Percentiles rank a stretch among this genome's conserved stretches.
These are phyloP conservation scores for Temnothorax curvispinosus DNA, from an alignment of 1,140 invertebrate genomes.

Conservation along the genomic window DNA sequence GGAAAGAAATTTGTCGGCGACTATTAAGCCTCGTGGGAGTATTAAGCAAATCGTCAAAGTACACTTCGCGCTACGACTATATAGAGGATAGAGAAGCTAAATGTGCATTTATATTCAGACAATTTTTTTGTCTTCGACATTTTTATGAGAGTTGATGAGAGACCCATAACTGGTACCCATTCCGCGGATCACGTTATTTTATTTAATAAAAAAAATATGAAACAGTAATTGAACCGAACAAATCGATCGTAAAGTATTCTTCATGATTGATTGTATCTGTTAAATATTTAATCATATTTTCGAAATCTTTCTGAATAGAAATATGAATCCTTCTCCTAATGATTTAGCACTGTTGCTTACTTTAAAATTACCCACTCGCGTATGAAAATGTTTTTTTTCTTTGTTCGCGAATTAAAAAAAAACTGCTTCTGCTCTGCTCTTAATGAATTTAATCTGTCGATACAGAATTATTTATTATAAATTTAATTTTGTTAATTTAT, in stretches of 20 bases:
- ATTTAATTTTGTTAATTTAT: background rate
- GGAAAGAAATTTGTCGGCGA: slow-evolving; percentile 61
- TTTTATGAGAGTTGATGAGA: background rate
- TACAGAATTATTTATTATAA: background rate
- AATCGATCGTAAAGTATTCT: background rate
- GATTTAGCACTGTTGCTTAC: background rate
- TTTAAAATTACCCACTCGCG: background rate
- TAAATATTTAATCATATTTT: background rate
- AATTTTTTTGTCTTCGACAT: background rate
- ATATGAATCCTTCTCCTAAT: background rate
- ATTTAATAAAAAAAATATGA: background rate
- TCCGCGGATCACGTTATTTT: background rate
- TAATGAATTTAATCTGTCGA: background rate
- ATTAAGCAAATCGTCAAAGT: slow-evolving; percentile 72
- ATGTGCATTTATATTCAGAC: background rate
- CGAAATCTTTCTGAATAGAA: background rate
- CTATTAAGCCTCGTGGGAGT: slow-evolving; percentile 62
- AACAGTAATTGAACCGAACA: background rate
- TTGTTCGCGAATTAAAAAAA: background rate
- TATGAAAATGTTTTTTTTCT: background rate
- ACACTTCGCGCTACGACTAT: background rate
- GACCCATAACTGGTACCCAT: background rate
- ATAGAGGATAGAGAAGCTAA: background rate
- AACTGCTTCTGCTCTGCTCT: background rate
- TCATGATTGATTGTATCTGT: background rate